Base-by-base conservation (phyloP, 2,888 invertebrate genomes). In the Deilephila porcellus region DNA sequence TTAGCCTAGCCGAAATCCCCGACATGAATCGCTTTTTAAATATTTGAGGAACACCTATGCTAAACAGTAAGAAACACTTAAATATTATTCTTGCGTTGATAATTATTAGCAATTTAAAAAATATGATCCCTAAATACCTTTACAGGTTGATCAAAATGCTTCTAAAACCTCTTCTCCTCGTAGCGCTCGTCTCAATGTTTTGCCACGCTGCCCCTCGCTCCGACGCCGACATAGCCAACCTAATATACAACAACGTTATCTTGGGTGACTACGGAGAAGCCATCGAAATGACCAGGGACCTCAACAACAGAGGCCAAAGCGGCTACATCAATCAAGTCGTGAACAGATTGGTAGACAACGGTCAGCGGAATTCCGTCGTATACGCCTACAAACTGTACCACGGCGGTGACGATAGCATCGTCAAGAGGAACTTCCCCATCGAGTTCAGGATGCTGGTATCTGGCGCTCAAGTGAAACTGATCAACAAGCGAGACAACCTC, bases 331-430 rank as follows among this genome's bases (percentile, higher is more conserved):
- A 63, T 19, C 45, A 25, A 25, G 52, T 62, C 14, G 52, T 74
- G 0, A 62, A 37, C 1, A 29, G 37, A 14, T 70, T 75, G 3
- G 17, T 77, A 7, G 32, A 52, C 25, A 62, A 73, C 34, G 67
- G 70, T 11, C 71, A 73, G 37, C 70, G 53, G 45, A 75, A 75
- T 17, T 25, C 74, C 5, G 45, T 72, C n/a, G 74, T 52, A n/a
- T 76, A 71, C 32, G 74, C 74, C 14, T 75, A 74, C 70, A 71
- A 75, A 63, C 64, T 76, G 59, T 77, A 75, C 76, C 73, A 74
- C n/a, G 29, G 11, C 2, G 73, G 72, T 19, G 71, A 62, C 0
- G 60, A 75, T 32, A 32, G 59, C n/a, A 62, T 74, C 1, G 67
- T 75, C n/a, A 72, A 5, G 11, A 67, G 74, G 8, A 56, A 63